A percentile compares a stretch with the other conserved stretches of the same genome.
These are phyloP conservation scores for Cassiopea xamachana DNA, from an alignment of 30 jellyfish, hydroid and myxozoan genomes.

Conservation along the genomic window DNA sequence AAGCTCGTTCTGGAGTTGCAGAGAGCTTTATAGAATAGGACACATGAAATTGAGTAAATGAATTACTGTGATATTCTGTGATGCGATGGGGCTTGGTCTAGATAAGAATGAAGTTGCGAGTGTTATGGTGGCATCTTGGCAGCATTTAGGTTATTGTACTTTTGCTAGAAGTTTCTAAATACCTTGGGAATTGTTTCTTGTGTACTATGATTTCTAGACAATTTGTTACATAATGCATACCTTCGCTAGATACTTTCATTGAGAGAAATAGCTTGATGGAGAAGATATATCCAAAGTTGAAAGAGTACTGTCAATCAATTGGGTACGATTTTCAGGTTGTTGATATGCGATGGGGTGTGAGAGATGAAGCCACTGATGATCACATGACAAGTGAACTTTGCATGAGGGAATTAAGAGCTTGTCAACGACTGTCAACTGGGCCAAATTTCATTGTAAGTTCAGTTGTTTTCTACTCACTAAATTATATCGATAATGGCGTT, in stretches of 20 bases:
- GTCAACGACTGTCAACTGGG: conserved; percentile 90
- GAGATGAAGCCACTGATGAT: conserved; percentile 97
- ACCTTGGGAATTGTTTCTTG: no score
- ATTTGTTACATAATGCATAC: no score
- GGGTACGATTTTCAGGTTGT: conserved; percentile 97
- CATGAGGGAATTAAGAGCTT: conserved; percentile 84
- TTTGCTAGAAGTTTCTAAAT: no score
- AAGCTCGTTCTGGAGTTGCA: no score
- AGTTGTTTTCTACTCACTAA: no score
- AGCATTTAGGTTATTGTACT: no score
- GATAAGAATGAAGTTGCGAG: neutral
- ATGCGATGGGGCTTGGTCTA: neutral
- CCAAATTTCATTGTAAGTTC: conserved; percentile 92
- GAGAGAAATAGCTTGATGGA: conserved; percentile 90
- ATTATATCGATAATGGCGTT: no score
- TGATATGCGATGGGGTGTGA: conserved; percentile 97
- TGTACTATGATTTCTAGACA: no score
- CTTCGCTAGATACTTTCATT: conserved; percentile 67
- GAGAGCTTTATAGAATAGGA: no score
- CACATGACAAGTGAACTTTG: conserved; percentile 95
- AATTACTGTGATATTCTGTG: neutral
- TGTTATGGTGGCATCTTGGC: neutral
- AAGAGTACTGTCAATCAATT: conserved; percentile 88
- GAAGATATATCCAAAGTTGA: conserved; percentile 83
- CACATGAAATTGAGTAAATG: neutral